Conservation (phyloP, 2,113 vertebrate species). For the Phycodurus eques region DNA sequence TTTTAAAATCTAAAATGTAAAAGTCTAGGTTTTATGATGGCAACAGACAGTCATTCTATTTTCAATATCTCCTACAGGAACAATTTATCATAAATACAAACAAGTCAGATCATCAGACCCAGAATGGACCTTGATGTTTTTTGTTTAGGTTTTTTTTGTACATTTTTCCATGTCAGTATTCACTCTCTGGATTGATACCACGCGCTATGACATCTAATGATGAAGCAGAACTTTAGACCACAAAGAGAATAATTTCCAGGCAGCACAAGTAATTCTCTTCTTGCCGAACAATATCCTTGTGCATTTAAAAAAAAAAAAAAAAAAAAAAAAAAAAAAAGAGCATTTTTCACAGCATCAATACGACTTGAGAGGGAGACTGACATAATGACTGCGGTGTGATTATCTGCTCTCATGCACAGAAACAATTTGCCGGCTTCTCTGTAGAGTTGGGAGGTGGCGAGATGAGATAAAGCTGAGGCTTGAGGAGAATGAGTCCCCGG, state of each 20-base stretch:
- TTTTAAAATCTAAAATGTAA: too few species aligned
- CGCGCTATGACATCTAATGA: conserved; percentile 3
- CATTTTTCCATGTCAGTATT: conserved; percentile 1
- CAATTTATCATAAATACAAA: background rate
- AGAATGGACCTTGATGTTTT: background rate
- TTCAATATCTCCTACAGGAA: background rate
- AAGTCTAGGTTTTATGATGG: background rate
- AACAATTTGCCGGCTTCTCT: conserved; percentile 56
- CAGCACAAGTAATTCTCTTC: conserved; percentile 5
- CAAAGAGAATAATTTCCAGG: conserved; percentile 32
- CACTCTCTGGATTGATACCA: background rate
- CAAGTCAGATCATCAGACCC: background rate
- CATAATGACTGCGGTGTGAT: conserved; percentile 61
- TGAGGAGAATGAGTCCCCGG: conserved; percentile 50
- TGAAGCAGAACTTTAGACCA: background rate
- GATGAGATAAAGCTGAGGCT: conserved; percentile 53
- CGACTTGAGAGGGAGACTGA: conserved; percentile 28
- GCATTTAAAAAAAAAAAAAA: conserved; percentile 9
- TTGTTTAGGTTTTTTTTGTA: background rate
- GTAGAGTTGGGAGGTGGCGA: conserved; percentile 55
- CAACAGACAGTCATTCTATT: background rate
- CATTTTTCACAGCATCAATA: conserved; percentile 41
- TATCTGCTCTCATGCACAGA: conserved; percentile 61
- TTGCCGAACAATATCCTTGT: conserved; percentile 25
- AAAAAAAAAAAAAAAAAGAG: background rate